These are phyloP conservation scores for Isoperla grammatica DNA, from an alignment of 2,888 invertebrate species.

Conservation along the genomic window DNA sequence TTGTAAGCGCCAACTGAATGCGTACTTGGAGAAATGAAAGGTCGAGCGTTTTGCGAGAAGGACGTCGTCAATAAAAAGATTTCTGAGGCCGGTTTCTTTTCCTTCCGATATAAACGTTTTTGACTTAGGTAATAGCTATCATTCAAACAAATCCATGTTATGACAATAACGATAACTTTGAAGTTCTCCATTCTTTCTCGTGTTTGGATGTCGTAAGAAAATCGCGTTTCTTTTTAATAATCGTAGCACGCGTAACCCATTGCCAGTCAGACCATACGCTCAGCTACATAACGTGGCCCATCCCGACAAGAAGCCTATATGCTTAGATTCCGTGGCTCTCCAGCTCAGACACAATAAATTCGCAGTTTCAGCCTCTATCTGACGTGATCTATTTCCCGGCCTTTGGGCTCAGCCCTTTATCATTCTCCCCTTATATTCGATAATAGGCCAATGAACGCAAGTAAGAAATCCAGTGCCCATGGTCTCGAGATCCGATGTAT, in stretches of 20 bases:
- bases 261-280: neutral
- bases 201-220: conserved; percentile 3
- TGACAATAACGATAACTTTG: conserved; percentile 11
- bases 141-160: neutral
- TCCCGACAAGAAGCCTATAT: neutral
- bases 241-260: conserved; percentile 8
- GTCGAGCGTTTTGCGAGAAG: too few relatives aligned
- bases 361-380: neutral
- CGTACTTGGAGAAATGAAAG: too few relatives aligned
- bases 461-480: conserved; percentile 13
- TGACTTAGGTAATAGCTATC: too few relatives aligned
- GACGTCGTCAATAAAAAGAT: too few relatives aligned
- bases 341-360: conserved; percentile 14
- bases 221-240: neutral
- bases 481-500: conserved; percentile 7
- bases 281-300: too few relatives aligned
- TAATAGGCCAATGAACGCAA: conserved; percentile 4
- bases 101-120: too few relatives aligned
- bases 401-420: conserved; percentile 1
- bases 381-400: conserved; percentile 6
- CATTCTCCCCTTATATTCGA: conserved; percentile 1
- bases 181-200: conserved; percentile 3
- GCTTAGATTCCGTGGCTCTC: neutral
- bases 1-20: too few relatives aligned
- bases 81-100: too few relatives aligned